Conservation (phyloP, 1,140 invertebrate genomes). For the Procambarus virginalis region DNA sequence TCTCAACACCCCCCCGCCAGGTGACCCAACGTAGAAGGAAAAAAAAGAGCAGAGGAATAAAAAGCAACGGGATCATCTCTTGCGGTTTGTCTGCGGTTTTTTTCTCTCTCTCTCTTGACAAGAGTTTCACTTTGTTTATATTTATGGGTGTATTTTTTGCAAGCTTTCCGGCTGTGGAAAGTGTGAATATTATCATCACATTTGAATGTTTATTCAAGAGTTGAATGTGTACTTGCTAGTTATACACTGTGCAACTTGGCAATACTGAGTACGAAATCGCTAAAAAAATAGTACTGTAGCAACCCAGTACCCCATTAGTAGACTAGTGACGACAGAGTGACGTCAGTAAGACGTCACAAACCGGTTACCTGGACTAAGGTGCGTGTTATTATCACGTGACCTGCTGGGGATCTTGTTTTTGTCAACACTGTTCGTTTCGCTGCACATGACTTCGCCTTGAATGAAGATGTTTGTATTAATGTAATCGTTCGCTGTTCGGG, state of each 20-base stretch:
- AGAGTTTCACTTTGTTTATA: no score
- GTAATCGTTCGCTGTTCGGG: neutral
- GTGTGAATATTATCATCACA: no score
- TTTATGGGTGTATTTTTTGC: no score
- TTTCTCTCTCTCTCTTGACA: no score
- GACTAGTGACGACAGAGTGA: neutral
- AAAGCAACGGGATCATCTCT: neutral
- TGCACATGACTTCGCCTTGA: neutral
- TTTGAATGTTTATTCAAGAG: no score
- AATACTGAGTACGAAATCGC: no score
- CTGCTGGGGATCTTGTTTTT: neutral
- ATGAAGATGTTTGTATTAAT: neutral
- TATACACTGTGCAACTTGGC: no score
- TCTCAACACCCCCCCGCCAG: neutral
- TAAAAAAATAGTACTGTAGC: no score
- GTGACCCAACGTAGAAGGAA: neutral
- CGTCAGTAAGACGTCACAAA: conserved; percentile 2
- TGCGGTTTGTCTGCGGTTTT: neutral
- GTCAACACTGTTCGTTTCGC: conserved; percentile 8
- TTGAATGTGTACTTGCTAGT: no score
- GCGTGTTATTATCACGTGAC: conserved; percentile 41
- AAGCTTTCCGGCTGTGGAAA: no score
- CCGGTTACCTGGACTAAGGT: neutral
- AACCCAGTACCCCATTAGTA: no score
- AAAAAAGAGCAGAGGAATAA: neutral